These are phyloP conservation scores for Crematogaster levior DNA, from an alignment of 2,888 invertebrate species.

Conservation along the genomic window DNA sequence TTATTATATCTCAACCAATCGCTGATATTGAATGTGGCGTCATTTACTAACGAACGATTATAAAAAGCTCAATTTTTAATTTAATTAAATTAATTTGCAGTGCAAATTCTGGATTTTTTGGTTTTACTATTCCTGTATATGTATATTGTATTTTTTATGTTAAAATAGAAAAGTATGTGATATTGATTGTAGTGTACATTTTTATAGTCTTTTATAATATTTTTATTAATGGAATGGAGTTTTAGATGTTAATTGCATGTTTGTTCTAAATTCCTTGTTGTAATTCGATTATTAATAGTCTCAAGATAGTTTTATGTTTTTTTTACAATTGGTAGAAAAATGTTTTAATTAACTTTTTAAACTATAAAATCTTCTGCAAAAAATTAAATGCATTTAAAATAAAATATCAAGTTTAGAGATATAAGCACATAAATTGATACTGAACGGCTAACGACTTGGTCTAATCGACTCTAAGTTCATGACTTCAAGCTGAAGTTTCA, in stretches of 20 bases:
- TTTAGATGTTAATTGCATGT: not conserved
- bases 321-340: not conserved
- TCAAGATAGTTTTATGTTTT: not conserved
- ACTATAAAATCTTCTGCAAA: not conserved
- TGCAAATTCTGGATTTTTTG: not conserved
- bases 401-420: constrained; percentile 3
- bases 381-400: not conserved
- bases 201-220: no score
- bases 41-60: constrained; percentile 43
- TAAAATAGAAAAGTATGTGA: not conserved
- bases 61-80: constrained; percentile 33
- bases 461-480: constrained; percentile 62
- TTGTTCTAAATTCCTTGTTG: not conserved
- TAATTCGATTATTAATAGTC: not conserved
- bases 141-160: not conserved
- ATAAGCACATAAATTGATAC: not conserved
- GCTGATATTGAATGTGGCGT: constrained; percentile 26
- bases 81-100: constrained; percentile 59
- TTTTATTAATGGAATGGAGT: no score
- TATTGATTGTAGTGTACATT: not conserved
- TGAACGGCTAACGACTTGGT: constrained; percentile 13
- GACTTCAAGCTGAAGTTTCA: constrained; percentile 50
- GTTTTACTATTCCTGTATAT: not conserved
- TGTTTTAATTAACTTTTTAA: not conserved
- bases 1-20: constrained; percentile 4